Base-by-base conservation (phyloP, 2,797 vertebrate species). In the Trichosurus vulpecula region DNA sequence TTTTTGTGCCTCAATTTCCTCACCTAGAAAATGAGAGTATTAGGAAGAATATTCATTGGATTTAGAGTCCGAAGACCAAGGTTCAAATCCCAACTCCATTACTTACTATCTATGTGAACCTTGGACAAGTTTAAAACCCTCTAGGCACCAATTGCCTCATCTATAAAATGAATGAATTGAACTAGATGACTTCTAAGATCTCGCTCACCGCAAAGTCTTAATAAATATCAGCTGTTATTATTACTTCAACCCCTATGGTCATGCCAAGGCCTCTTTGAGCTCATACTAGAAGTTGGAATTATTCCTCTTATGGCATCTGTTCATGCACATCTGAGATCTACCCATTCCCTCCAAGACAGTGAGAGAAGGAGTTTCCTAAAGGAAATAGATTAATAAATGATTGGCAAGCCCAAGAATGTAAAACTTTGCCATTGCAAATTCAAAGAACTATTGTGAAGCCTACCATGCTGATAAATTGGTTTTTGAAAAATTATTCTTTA, bases 401-500 rank as follows among this genome's bases (percentile, higher is more conserved):
- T 90, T 91, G 66, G 10, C 52, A 94, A 94, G 89, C 8, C 55
- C 51, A 56, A 61, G 89, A 56, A 93, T 58, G 91, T 53, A 90
- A 35, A 87, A 89, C 91, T 53, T 56, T 93, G 61, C 56, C 94
- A 54, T 90, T 1, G 8, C 61, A 92, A 92, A 35, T 91, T 92
- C n/a, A 74, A 96, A 89, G 19, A 19, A 8, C 55, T n/a, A 94
- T 94, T 47, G 19, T 31, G 29, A 81, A 51, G 9, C 66, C 52
- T 25, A 6, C 92, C 56, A 57, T 74, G 92, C 41, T 41, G 66
- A 74, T 74, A 74, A 74, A 74, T 74, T 41, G 66, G 66, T 74
- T 74, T 74, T 74, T 74, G 66, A 93, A 90, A 93, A 90, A 54
- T 52, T 22, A 55, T 61, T n/a, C 51, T 95, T 29, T 91, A 41